A percentile compares a stretch with the other conserved stretches of the same genome.
Conservation (phyloP, 2,888 invertebrate species). For the Zygothrica quintamaculata region DNA sequence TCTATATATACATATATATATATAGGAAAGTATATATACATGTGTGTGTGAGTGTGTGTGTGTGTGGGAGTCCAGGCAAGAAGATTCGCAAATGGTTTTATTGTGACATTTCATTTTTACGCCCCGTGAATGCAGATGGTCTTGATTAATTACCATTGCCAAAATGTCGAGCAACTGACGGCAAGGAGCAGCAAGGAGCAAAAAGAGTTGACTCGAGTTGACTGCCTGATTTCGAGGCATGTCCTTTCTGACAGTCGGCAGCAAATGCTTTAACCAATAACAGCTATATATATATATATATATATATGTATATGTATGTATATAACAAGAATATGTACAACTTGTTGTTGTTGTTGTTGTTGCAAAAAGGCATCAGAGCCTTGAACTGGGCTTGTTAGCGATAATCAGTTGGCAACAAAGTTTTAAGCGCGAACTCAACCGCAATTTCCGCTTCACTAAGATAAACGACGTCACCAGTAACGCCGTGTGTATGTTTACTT, state of each 20-base stretch:
- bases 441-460: conserved; percentile 65
- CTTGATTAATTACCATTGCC: conserved; percentile 72
- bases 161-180: conserved; percentile 54
- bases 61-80: conserved; percentile 32
- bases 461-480: conserved; percentile 46
- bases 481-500: too few relatives aligned
- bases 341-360: conserved; percentile 54
- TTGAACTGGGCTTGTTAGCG: conserved; percentile 47
- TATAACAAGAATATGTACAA: conserved; percentile 48
- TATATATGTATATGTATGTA: conserved; percentile 2
- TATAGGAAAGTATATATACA: neutral
- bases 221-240: conserved; percentile 51
- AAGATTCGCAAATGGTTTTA: conserved; percentile 69
- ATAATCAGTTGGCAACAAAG: conserved; percentile 70
- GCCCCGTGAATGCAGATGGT: conserved; percentile 68
- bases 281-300: neutral
- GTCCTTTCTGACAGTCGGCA: conserved; percentile 53
- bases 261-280: conserved; percentile 34
- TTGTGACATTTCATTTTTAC: conserved; percentile 72
- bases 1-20: neutral
- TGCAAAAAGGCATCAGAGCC: conserved; percentile 10
- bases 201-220: conserved; percentile 57
- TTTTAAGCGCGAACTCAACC: conserved; percentile 65
- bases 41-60: conserved; percentile 14
- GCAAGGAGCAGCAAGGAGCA: conserved; percentile 1